Base-by-base conservation (phyloP, 2,888 invertebrate genomes). In the Acrobasis suavella region DNA sequence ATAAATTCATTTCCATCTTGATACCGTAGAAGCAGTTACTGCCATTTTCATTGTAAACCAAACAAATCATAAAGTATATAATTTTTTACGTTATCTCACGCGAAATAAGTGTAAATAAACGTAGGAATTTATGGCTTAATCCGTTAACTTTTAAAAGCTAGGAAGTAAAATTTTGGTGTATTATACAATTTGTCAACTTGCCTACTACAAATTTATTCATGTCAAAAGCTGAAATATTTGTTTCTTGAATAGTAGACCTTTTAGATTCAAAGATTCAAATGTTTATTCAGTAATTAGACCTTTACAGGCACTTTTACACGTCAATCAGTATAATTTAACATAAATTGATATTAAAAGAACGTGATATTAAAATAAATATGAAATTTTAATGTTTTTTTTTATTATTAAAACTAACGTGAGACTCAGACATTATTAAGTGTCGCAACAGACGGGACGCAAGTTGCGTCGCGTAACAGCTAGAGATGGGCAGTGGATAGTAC, bases 61-160 rank as follows among this genome's bases (percentile, higher is more conserved):
- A 65, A 65, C 65, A 65, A 67, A 67, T 67, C 54, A 65, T 60
- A 55, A 63, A 67, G 60, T 62, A 60, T 62, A 56, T 42, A 58
- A 58, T 60, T 65, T 65, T 60, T 39, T 52, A 52, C 39, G 10
- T 64, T 64, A 67, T 67, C 65, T 58, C 67, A 67, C 67, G 67
- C 65, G n/a, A 65, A 62, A 60, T 15, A 37, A 39, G 49, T 52
- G 38, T 60, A 50, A 58, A 59, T 59, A 59, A 59, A 59, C 37
- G 38, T 37, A 14, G 50, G 32, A 60, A 51, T 60, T 60, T 60
- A 60, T 38, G 14, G 16, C 39, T 51, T 60, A 39, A 56, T 56
- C 42, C 42, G 5, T 46, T 46, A 14, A 14, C 12, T 14, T 14
- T 14, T 46, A 6, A 14, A 46, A 46, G 32, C 46, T 46, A 46